A percentile compares a stretch with the other conserved stretches of the same genome.
These are phyloP conservation scores for Rhinoraja longicauda DNA, from an alignment of 2,797 vertebrate genomes.

Conservation along the genomic window DNA sequence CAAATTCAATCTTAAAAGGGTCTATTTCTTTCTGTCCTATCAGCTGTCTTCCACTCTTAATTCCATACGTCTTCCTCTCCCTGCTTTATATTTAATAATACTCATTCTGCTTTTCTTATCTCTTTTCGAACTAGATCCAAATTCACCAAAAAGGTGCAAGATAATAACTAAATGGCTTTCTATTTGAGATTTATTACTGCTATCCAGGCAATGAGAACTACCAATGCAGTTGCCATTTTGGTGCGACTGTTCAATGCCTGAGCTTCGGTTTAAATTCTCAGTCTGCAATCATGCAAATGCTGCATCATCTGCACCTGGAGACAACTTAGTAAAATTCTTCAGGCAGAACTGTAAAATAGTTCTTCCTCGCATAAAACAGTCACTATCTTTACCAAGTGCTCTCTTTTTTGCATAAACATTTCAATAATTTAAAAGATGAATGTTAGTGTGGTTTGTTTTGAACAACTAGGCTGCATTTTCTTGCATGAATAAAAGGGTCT, in stretches of 20 bases:
- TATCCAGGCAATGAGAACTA: neutral
- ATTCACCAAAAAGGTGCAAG: neutral
- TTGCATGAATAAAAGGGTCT: neutral
- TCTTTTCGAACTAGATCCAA: neutral
- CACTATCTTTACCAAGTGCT: constrained; percentile 3
- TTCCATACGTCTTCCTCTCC: neutral
- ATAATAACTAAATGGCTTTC: neutral
- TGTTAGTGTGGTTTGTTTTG: neutral
- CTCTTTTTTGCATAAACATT: neutral
- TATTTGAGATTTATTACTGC: neutral
- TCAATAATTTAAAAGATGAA: neutral
- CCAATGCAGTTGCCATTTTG: neutral
- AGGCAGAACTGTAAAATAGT: neutral
- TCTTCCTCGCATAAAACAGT: neutral
- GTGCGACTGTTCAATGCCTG: neutral
- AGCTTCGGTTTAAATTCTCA: neutral
- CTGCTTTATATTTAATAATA: neutral
- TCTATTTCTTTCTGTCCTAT: neutral
- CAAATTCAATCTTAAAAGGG: neutral
- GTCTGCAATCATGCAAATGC: neutral
- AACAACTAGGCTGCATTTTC: neutral
- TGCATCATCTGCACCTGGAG: neutral
- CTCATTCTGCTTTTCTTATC: neutral
- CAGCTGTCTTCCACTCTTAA: neutral
- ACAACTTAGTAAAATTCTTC: neutral